phyloP scores from a whole-genome alignment of 2,797 vertebrate species.

The Tauraco hartlaubi region DNA sequence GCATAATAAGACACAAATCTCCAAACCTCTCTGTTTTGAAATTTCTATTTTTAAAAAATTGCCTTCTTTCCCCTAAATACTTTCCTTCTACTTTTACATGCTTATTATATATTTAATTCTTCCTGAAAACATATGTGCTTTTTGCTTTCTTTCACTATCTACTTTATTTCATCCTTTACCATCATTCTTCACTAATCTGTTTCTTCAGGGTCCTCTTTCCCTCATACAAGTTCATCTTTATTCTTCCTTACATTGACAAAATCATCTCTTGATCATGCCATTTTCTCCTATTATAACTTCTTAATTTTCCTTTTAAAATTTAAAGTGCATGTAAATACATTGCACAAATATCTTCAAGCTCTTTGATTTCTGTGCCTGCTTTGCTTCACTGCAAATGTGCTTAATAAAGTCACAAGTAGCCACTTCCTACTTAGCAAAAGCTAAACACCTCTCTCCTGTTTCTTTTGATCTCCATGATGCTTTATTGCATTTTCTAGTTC shows the following conservation, averaged over 20 bases:
- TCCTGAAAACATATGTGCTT: neutral
- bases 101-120: neutral
- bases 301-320: neutral
- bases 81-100: neutral
- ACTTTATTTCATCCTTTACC: neutral
- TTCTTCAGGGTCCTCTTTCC: neutral
- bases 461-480: neutral
- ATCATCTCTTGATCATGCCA: neutral
- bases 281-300: neutral
- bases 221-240: neutral
- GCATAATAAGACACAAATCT: neutral
- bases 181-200: neutral
- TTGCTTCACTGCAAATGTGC: neutral
- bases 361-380: conserved; percentile 11
- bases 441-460: neutral
- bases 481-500: neutral
- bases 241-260: conserved; percentile 11
- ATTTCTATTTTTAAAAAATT: neutral
- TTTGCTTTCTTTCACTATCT: neutral
- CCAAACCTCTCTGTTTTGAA: neutral
- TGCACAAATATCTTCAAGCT: neutral
- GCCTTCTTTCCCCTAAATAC: neutral
- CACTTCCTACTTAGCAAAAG: neutral
- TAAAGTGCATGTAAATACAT: neutral
- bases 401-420: neutral